Base-by-base conservation (phyloP, 2,888 invertebrate genomes). In the Harpalus rufipes region DNA sequence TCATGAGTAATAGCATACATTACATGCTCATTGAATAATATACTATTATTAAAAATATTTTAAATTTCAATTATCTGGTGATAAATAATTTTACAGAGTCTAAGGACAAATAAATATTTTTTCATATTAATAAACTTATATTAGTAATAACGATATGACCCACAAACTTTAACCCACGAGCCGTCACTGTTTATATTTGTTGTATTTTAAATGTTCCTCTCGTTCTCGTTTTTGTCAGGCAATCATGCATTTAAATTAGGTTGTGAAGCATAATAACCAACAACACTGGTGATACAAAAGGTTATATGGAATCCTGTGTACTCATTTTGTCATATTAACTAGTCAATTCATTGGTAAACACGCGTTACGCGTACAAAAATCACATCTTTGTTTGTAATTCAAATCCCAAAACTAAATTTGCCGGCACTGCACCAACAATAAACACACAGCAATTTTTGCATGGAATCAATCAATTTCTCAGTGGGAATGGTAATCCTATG, bases 361-460 rank as follows among this genome's bases (percentile, higher is more conserved):
- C 8, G 44, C 12, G 12, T 12, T 12, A 8, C 10, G 44, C 44
- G 44, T 12, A 12, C 44, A 51, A 51, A 51, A 51, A 51, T 51
- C 10, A 51, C 44, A 51, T 10, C 44, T 51, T 59, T 25, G 25
- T 12, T 63, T 63, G 63, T 21, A 63, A 63, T 12, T 63, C 12
- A 63, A 63, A 21, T 63, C 63, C 63, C 63, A 21, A 63, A 63
- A 63, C 21, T 25, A 12, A 18, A 21, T 25, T 25, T 21, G 25
- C 18, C 18, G 3, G 12, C 59, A 59, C 32, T 0, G 18, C 12
- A 59, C 5, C 59, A 16, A 59, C 59, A 59, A 16, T 59, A 16
- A 59, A 8, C 59, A 59, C 25, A 63, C 63, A 25, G 32, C 68
- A 68, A 68, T 68, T 68, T 68, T 68, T 68, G 6, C 18, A 59